Base-by-base conservation (phyloP, 2,113 vertebrate species). In the Charina bottae region DNA sequence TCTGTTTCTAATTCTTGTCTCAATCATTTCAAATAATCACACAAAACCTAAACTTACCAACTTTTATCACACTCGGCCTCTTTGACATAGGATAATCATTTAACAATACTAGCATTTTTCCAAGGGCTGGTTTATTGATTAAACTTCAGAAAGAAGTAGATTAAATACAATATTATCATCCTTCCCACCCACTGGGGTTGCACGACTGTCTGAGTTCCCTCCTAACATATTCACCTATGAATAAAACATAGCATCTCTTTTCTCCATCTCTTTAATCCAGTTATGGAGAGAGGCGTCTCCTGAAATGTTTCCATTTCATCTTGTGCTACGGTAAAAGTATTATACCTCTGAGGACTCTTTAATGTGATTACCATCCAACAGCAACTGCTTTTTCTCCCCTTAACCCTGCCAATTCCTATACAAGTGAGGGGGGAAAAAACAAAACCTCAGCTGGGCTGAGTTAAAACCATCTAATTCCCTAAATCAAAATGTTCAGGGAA, bases 111-210 rank as follows among this genome's bases (percentile, higher is more conserved):
- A 11, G 11, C 23, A 42, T 42, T 28, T 56, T 84, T 28, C 33
- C 60, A 72, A 91, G 24, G 24, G 15, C 19, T 87, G 26, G 64
- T 83, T 92, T 91, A 91, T 78, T 92, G 24, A 78, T n/a, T 28
- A 28, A 28, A 78, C 13, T 56, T n/a, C 15, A 88, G 42, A 83
- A 42, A 88, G 26, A 85, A 85, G 49, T 23, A n/a, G 37, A 91
- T 59, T 10, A 58, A 37, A 21, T 78, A 24, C 42, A 60, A 62
- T 49, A 60, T 21, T 33, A 87, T 62, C 68, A 10, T 49, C 10
- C 26, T 78, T 15, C 13, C 33, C 42, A 5, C 21, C 28, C 21
- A 28, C 37, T 17, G 11, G 12, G 3, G 2, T 9, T 86, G 37
- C 33, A 13, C 15, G 1, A 28, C 1, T 5, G 42, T 83, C 28